Conservation (phyloP, 2,888 invertebrate genomes). For the Melikaiella ostensackeni region DNA sequence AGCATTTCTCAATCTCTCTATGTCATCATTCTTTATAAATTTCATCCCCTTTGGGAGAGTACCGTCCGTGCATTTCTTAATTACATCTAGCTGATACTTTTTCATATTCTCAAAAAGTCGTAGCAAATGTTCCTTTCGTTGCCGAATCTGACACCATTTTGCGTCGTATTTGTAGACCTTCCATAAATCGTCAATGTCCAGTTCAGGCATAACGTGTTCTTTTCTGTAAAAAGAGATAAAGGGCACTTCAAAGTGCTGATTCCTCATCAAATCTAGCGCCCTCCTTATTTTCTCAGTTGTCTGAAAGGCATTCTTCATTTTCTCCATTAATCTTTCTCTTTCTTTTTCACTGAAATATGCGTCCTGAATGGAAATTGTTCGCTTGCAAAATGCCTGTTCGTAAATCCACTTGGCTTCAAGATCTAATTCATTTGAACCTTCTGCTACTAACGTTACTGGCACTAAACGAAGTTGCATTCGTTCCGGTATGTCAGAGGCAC, state of each 20-base stretch:
- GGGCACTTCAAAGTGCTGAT: constrained; percentile 96
- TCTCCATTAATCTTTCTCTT: background rate
- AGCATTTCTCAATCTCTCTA: background rate
- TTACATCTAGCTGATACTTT: constrained; percentile 88
- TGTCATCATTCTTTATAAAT: constrained; percentile 79
- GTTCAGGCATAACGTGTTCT: constrained; percentile 96
- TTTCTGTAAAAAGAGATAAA: constrained; percentile 99
- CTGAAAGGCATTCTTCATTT: constrained; percentile 82
- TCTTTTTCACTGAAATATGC: constrained; percentile 73
- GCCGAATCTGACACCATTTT: constrained; percentile 94
- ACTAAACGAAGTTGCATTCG: constrained; percentile 92
- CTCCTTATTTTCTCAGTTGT: constrained; percentile 93
- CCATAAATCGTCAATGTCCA: constrained; percentile 97
- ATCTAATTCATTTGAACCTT: constrained; percentile 90
- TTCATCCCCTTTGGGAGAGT: constrained; percentile 89
- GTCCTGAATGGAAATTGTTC: constrained; percentile 88
- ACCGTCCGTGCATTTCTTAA: constrained; percentile 80
- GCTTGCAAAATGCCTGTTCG: constrained; percentile 91
- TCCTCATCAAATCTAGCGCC: constrained; percentile 96
- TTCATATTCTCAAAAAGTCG: constrained; percentile 94
- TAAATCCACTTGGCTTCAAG: constrained; percentile 98
- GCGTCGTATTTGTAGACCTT: constrained; percentile 96
- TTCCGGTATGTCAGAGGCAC: constrained; percentile 91
- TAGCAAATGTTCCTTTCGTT: constrained; percentile 89
- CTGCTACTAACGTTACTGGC: constrained; percentile 88